A percentile compares a stretch with the other conserved stretches of the same genome.
Evolutionary conservation across 2,113 vertebrate species (phyloP).

Genomic region (Carassius gibelio): DNA sequence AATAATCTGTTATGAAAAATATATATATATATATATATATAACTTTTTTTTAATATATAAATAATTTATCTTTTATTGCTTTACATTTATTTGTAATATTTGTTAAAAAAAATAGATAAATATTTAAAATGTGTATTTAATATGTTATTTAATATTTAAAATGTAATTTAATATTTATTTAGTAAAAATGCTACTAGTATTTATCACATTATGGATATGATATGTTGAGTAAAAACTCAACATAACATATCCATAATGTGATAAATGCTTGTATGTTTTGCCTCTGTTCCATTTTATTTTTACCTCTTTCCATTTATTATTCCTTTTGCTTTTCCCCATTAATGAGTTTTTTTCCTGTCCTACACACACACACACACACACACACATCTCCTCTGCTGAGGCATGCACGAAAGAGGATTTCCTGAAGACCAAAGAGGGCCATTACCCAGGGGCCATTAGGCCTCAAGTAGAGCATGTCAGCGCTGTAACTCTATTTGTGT

Average conservation of each 20-base stretch:
- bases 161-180: not conserved
- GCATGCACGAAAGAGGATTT: conserved; percentile 76
- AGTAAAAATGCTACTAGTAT: not conserved
- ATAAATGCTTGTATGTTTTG: not conserved
- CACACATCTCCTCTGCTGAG: conserved; percentile 72
- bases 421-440: conserved; percentile 76
- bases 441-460: conserved; percentile 80
- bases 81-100: conserved; percentile 39
- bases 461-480: conserved; percentile 78
- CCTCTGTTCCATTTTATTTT: not conserved
- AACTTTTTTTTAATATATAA: not conserved
- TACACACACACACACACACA: conserved; percentile 69
- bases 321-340: conserved; percentile 17
- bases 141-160: not conserved
- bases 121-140: not conserved
- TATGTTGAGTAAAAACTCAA: not conserved
- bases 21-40: not conserved
- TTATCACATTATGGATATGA: not conserved
- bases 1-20: not conserved
- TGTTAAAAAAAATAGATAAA: conserved; percentile 63
- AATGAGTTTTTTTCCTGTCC: conserved; percentile 55
- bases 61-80: not conserved
- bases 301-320: conserved; percentile 26
- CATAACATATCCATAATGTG: too few relatives aligned
- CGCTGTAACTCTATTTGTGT: conserved; percentile 65